Evolutionary conservation across 2,797 vertebrate genomes (phyloP), one percentile per base, ranked within the genome.

Genomic region (Chelonia mydas): DNA sequence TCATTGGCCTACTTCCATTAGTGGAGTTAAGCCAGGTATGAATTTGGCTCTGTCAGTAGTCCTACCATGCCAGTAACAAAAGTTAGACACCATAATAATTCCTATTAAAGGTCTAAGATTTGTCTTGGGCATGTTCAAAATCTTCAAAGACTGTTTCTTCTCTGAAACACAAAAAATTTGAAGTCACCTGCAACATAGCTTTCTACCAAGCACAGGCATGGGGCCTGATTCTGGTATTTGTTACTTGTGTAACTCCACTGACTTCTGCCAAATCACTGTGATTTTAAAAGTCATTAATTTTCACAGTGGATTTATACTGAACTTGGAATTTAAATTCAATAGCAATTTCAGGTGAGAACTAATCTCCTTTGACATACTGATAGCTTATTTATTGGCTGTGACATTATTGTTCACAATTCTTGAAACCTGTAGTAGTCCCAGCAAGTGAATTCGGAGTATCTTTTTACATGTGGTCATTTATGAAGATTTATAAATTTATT

Each of bases 91-190:
- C 11, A 4, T 86, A 95, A 74, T 45, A 90, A 83, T 91, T 94
- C 90, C 54, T 92, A 59, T 95, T 90, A 92, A 95, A 94, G 81
- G 74, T 95, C 91, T 95, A 95, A 90, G 81, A 83, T 88, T 92
- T 88, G n/a, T 93, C 80, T 88, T 82, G 88, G 28, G 53, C 33
- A 13, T 86, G 27, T 95, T 92, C 74, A 89, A 83, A 96, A 91
- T 47, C 45, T 82, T 50, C 33, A 78, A 65, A 90, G 59, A 55
- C 59, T 93, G 59, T 45, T 90, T 77, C 78, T 96, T 95, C 86
- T 95, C 49, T 86, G 79, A 89, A 96, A 92, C 78, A 94, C 82
- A 27, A 85, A 91, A 80, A 83, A 90, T 82, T 54, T 87, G 2
- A 92, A 83, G 59, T 86, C 45, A 68, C 23, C 45, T 55, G 54